Conservation (phyloP, 2,113 vertebrate species). For the Psophia crepitans region DNA sequence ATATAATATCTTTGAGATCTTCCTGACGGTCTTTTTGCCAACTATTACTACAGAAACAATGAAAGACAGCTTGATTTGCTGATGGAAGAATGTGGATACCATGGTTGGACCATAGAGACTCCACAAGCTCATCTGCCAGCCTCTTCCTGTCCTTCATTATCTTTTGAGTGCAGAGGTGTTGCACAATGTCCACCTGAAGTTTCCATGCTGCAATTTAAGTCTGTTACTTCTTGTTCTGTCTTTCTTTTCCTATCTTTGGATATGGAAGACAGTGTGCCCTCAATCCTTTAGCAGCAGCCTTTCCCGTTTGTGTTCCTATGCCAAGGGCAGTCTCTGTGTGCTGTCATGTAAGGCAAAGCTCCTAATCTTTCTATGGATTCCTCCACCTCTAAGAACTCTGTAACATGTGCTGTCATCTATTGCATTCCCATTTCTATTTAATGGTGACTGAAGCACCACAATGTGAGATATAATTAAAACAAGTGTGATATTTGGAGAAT, state of each 20-base stretch:
- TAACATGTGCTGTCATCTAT: background rate
- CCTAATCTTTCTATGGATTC: background rate
- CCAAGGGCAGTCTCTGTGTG: background rate
- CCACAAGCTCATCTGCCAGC: background rate
- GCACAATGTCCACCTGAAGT: background rate
- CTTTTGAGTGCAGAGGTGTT: background rate
- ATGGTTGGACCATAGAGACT: background rate
- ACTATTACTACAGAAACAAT: background rate
- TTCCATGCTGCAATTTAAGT: background rate
- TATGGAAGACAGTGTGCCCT: background rate
- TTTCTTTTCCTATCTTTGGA: background rate
- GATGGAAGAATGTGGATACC: background rate
- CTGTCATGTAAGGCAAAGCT: background rate
- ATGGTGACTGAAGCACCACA: background rate
- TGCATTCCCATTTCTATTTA: background rate
- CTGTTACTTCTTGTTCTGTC: background rate
- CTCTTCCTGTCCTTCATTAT: background rate
- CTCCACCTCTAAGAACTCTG: background rate
- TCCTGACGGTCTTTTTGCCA: background rate
- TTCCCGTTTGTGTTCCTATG: background rate
- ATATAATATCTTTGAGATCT: background rate
- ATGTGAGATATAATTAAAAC: background rate
- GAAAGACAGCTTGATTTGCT: background rate
- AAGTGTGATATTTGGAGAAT: conserved; percentile 22
- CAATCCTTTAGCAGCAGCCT: background rate